phyloP scores from a whole-genome alignment of 1,140 invertebrate genomes.

The Lamellibrachia luymesi region DNA sequence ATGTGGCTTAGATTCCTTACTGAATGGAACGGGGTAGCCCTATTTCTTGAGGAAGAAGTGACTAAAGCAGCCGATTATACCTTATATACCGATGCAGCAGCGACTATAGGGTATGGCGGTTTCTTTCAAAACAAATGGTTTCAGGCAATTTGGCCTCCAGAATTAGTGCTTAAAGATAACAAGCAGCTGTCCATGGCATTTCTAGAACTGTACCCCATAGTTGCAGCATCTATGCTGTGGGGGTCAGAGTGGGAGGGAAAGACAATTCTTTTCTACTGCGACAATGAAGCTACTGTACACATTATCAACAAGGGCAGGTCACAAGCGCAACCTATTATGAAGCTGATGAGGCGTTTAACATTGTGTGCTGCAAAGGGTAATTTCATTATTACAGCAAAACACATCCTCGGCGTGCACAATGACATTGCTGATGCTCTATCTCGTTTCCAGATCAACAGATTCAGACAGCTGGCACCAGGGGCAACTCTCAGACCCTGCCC shows the following conservation, averaged over 20 bases:
- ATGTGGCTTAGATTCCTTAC: constrained; percentile 16
- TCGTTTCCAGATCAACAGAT: constrained; percentile 15
- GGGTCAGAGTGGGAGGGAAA: constrained; percentile 2
- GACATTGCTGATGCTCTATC: constrained; percentile 15
- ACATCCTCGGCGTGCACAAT: not conserved
- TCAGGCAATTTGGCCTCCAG: constrained; percentile 7
- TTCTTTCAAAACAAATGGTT: constrained; percentile 11
- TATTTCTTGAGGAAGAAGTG: constrained; percentile 58
- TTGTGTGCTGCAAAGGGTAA: not conserved
- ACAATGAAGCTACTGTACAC: constrained; percentile 6
- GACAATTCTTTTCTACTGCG: constrained; percentile 7
- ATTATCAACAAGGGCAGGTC: constrained; percentile 2
- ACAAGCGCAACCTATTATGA: not conserved
- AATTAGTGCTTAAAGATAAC: not conserved
- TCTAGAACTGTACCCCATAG: constrained; percentile 8
- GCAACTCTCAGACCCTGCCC: not conserved
- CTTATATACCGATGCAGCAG: constrained; percentile 4
- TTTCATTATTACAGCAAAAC: constrained; percentile 4
- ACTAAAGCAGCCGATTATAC: constrained; percentile 47
- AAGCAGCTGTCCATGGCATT: constrained; percentile 6
- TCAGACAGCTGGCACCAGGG: not conserved
- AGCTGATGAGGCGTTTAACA: not conserved
- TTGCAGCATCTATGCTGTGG: not conserved
- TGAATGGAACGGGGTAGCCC: constrained; percentile 5
- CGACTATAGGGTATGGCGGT: not conserved